These are phyloP conservation scores for Hippocampus barbouri DNA, from an alignment of 2,113 vertebrate species.

Conservation along the genomic window DNA sequence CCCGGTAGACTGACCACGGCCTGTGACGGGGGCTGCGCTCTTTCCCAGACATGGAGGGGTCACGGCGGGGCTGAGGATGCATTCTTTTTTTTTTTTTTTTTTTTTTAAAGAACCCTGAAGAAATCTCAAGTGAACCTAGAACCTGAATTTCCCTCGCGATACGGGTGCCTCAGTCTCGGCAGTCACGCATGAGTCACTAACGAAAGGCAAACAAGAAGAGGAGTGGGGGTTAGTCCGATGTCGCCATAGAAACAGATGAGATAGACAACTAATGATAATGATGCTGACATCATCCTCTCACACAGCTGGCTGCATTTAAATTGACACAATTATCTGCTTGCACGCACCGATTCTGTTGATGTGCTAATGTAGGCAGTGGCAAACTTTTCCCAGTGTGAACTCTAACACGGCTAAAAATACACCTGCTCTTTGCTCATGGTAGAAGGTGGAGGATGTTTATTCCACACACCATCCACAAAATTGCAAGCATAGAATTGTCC, in stretches of 20 bases:
- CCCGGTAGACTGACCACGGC: conserved; percentile 86
- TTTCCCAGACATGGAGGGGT: conserved; percentile 86
- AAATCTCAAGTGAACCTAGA: not conserved
- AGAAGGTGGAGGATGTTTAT: not conserved
- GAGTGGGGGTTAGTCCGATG: not conserved
- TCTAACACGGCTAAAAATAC: conserved; percentile 45
- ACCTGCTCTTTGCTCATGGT: conserved; percentile 9
- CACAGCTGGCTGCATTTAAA: not conserved
- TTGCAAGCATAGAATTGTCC: not conserved
- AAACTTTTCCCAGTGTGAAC: conserved; percentile 45
- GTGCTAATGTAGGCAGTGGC: conserved; percentile 39
- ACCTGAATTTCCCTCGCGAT: not conserved
- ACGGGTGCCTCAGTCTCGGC: not conserved
- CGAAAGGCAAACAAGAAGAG: conserved; percentile 7
- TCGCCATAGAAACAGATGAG: conserved; percentile 16
- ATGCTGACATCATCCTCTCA: conserved; percentile 2
- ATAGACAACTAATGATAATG: conserved; percentile 1
- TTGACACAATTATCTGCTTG: not conserved
- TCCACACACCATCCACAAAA: not conserved
- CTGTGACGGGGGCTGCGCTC: conserved; percentile 92
- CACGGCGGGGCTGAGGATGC: conserved; percentile 33
- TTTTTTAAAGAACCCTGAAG: not conserved
- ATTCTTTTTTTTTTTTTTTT: not conserved
- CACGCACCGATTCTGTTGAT: not conserved
- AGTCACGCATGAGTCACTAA: conserved; percentile 19